These are phyloP conservation scores for Spialia ferax DNA, from an alignment of 2,888 invertebrate genomes.

Conservation along the genomic window DNA sequence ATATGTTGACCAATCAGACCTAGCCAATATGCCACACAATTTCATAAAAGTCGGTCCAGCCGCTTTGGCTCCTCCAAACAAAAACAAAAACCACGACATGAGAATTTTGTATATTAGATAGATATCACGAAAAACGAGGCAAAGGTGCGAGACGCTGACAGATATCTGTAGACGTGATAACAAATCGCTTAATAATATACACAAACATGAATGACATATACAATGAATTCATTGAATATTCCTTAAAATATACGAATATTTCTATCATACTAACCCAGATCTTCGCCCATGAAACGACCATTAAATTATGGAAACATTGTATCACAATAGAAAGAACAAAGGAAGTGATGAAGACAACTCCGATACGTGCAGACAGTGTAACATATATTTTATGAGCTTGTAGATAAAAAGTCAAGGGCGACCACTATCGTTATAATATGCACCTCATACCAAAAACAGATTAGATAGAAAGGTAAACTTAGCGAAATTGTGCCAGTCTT, in stretches of 20 bases:
- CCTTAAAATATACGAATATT: neutral
- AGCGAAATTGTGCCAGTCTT: conserved; percentile 39
- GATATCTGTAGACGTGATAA: conserved; percentile 19
- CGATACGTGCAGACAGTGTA: neutral
- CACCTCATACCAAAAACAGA: conserved; percentile 62
- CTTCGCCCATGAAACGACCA: neutral
- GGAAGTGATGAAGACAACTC: neutral
- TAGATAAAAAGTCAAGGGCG: conserved; percentile 75
- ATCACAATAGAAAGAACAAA: neutral
- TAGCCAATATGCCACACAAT: too few species aligned
- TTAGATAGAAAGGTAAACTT: conserved; percentile 67
- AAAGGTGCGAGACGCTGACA: conserved; percentile 25
- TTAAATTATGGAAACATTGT: neutral
- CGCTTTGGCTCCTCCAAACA: too few species aligned
- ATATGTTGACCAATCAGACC: too few species aligned
- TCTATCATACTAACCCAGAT: neutral
- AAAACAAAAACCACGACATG: too few species aligned
- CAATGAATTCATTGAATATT: neutral
- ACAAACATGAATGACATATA: conserved; percentile 7
- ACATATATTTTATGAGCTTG: conserved; percentile 47
- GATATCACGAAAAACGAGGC: neutral
- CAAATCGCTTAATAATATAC: neutral
- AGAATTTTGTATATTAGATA: too few species aligned
- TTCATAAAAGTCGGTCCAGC: too few species aligned
- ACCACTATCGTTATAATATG: conserved; percentile 61